phyloP scores from a whole-genome alignment of 2,888 invertebrate species.

The Micoletzkya japonica region DNA sequence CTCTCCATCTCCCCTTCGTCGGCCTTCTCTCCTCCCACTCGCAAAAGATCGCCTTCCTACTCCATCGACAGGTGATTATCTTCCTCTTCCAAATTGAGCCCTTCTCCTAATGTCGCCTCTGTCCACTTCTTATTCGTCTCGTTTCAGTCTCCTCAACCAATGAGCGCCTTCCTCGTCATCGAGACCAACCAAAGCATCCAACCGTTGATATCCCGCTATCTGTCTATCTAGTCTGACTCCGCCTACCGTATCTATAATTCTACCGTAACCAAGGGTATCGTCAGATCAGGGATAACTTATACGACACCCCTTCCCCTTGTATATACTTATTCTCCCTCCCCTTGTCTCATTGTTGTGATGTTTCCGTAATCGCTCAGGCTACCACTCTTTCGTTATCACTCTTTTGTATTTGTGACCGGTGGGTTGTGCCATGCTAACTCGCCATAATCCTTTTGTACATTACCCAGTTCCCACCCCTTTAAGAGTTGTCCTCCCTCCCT shows the following conservation, averaged over 20 bases:
- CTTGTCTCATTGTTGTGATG: too few species aligned
- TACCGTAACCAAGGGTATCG: neutral
- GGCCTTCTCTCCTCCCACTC: slow-evolving; percentile 4
- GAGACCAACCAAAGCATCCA: neutral
- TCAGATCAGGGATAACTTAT: slow-evolving; percentile 25
- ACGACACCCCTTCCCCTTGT: neutral
- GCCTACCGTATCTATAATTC: neutral
- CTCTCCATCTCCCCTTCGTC: slow-evolving; percentile 25
- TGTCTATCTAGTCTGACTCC: neutral
- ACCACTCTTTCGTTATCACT: too few species aligned
- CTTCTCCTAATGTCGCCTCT: too few species aligned
- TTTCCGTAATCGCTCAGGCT: too few species aligned
- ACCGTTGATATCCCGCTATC: too few species aligned
- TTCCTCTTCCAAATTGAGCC: too few species aligned
- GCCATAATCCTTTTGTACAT: too few species aligned
- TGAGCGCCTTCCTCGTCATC: neutral
- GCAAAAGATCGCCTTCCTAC: slow-evolving; percentile 34
- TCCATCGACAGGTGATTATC: slow-evolving; percentile 44
- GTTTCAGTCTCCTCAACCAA: slow-evolving; percentile 24
- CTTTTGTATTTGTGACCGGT: too few species aligned
- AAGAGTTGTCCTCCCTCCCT: too few species aligned
- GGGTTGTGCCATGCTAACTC: too few species aligned
- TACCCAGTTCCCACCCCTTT: too few species aligned
- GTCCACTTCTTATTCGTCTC: neutral
- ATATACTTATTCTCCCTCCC: too few species aligned